Evolutionary conservation across 1,140 invertebrate genomes (phyloP).

Genomic region (Trypoxylus dichotomus): DNA sequence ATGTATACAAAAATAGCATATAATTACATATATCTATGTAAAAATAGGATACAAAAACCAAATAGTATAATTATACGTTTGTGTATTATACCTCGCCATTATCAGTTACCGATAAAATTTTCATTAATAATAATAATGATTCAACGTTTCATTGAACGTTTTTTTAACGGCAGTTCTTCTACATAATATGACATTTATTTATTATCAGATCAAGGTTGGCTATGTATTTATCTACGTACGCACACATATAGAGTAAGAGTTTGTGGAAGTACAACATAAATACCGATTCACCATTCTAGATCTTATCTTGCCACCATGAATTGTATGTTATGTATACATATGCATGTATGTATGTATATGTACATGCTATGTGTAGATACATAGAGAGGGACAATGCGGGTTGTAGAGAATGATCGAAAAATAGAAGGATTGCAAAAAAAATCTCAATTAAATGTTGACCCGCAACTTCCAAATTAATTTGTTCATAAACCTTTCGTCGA

Average conservation of each 20-base stretch:
- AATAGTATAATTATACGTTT: background rate
- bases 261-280: background rate
- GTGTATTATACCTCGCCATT: background rate
- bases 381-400: background rate
- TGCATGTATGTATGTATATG: too few species aligned
- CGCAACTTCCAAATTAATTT: too few species aligned
- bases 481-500: too few species aligned
- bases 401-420: background rate
- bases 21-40: background rate
- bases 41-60: background rate
- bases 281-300: background rate
- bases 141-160: conserved; percentile 17
- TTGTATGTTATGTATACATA: too few species aligned
- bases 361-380: background rate
- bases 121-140: conserved; percentile 23
- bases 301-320: conserved; percentile 10
- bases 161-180: background rate
- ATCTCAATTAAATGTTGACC: too few species aligned
- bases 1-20: background rate
- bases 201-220: conserved; percentile 6
- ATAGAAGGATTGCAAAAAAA: too few species aligned
- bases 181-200: conserved; percentile 12
- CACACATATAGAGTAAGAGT: background rate
- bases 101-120: background rate
- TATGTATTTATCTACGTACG: background rate